Conservation (phyloP, 1,140 invertebrate species). For the Pogonus chalceus region DNA sequence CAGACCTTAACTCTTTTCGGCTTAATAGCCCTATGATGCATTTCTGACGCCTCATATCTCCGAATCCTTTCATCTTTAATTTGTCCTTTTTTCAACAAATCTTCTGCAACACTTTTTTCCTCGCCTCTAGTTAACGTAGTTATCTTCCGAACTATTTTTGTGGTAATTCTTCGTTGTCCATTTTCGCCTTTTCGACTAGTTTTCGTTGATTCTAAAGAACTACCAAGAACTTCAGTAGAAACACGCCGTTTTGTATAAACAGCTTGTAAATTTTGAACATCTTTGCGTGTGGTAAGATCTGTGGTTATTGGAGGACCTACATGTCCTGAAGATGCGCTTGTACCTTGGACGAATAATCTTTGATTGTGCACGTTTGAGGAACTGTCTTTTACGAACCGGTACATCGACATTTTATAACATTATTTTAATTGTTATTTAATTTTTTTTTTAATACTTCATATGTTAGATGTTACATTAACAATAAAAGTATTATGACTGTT, state of each 20-base stretch:
- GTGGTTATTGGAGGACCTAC: slow-evolving; percentile 32
- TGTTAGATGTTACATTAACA: too few relatives aligned
- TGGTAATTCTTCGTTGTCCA: slow-evolving; percentile 69
- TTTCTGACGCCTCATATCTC: slow-evolving; percentile 38
- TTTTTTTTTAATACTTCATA: too few relatives aligned
- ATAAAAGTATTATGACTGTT: too few relatives aligned
- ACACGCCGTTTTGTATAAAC: slow-evolving; percentile 71
- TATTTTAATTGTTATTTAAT: too few relatives aligned
- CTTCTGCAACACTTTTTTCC: slow-evolving; percentile 63
- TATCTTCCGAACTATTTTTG: slow-evolving; percentile 78
- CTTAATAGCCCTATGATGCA: slow-evolving; percentile 37
- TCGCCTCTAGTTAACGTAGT: slow-evolving; percentile 82
- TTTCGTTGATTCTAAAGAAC: slow-evolving; percentile 69
- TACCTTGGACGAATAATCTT: slow-evolving; percentile 71
- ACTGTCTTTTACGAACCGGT: slow-evolving; percentile 59
- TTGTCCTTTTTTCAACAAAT: slow-evolving; percentile 46
- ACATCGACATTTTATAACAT: slow-evolving; percentile 59
- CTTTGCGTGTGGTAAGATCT: slow-evolving; percentile 20
- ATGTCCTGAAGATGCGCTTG: slow-evolving; percentile 43
- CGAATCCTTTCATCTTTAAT: slow-evolving; percentile 38
- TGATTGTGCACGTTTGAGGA: slow-evolving; percentile 31
- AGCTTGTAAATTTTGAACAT: slow-evolving; percentile 46
- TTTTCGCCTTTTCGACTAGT: slow-evolving; percentile 63
- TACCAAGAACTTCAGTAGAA: slow-evolving; percentile 74
- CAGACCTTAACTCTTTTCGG: slow-evolving; percentile 50